Evolutionary conservation across 2,797 vertebrate genomes (phyloP).

Genomic region (Cyprinella venusta): DNA sequence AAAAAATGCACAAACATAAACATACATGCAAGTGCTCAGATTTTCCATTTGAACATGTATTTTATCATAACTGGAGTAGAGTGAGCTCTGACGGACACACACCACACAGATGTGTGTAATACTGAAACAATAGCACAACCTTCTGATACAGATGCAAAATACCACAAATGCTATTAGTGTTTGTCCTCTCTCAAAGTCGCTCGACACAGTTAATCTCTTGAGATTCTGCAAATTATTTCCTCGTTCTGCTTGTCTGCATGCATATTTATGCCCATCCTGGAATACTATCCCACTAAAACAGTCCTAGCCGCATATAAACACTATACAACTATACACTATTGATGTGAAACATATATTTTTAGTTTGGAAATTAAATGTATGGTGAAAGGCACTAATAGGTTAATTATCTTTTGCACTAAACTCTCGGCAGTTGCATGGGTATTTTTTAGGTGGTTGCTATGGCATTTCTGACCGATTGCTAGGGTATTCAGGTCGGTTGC

Average conservation of each 20-base stretch:
- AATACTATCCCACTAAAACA: not conserved
- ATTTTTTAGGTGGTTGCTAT: too few species aligned
- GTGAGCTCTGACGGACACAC: not conserved
- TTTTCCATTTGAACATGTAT: not conserved
- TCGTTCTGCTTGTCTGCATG: not conserved
- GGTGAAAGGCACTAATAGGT: too few species aligned
- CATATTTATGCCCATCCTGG: not conserved
- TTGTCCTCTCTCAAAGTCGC: not conserved
- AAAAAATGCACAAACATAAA: not conserved
- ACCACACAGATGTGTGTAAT: constrained; percentile 9
- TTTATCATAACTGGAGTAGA: not conserved
- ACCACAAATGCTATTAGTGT: not conserved
- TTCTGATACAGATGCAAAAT: constrained; percentile 37
- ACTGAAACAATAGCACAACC: constrained; percentile 29
- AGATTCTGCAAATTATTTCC: not conserved
- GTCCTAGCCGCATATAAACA: not conserved
- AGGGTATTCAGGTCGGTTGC: too few species aligned
- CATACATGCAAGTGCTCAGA: not conserved
- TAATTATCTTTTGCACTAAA: too few species aligned
- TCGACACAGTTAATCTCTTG: not conserved
- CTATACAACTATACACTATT: too few species aligned
- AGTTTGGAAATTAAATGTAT: too few species aligned
- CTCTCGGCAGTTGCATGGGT: too few species aligned
- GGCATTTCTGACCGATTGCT: too few species aligned
- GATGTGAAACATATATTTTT: too few species aligned